Evolutionary conservation across 2,113 vertebrate species (phyloP).

Genomic region (Thinocorus orbignyianus): DNA sequence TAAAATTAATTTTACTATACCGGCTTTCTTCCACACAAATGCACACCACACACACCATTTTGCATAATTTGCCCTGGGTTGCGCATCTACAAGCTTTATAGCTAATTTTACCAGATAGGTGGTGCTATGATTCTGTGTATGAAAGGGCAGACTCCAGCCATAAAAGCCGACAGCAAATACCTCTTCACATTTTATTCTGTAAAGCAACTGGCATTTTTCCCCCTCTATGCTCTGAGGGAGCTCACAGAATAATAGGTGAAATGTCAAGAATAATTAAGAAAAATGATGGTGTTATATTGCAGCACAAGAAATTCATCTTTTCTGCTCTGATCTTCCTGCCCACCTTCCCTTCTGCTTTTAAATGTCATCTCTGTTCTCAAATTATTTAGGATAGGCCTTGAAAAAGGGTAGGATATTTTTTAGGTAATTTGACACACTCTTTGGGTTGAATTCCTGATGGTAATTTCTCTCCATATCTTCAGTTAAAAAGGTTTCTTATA

Average conservation of each 20-base stretch:
- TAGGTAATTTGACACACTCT: conserved; percentile 29
- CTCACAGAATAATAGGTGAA: conserved; percentile 63
- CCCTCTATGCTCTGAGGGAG: not conserved
- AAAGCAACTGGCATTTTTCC: conserved; percentile 39
- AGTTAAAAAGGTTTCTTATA: not conserved
- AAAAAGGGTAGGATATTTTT: conserved; percentile 58
- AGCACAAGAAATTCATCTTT: conserved; percentile 66
- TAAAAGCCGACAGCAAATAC: conserved; percentile 5
- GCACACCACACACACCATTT: not conserved
- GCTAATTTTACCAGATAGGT: conserved; percentile 38
- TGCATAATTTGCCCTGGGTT: not conserved
- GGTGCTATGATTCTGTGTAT: conserved; percentile 59
- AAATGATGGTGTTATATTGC: conserved; percentile 69
- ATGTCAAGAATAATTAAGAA: conserved; percentile 77
- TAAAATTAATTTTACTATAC: not conserved
- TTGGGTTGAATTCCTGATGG: conserved; percentile 28
- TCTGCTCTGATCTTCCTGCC: conserved; percentile 39
- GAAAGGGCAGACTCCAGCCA: not conserved
- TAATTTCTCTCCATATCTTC: not conserved
- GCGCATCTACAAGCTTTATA: not conserved
- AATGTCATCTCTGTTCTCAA: conserved; percentile 60
- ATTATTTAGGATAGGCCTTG: conserved; percentile 61
- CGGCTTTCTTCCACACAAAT: not conserved
- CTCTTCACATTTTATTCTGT: conserved; percentile 55
- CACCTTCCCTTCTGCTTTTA: conserved; percentile 58